A percentile compares a stretch with the other conserved stretches of the same genome.
Evolutionary conservation across 2,888 invertebrate species (phyloP).

Genomic region (Nowickia ferox): DNA sequence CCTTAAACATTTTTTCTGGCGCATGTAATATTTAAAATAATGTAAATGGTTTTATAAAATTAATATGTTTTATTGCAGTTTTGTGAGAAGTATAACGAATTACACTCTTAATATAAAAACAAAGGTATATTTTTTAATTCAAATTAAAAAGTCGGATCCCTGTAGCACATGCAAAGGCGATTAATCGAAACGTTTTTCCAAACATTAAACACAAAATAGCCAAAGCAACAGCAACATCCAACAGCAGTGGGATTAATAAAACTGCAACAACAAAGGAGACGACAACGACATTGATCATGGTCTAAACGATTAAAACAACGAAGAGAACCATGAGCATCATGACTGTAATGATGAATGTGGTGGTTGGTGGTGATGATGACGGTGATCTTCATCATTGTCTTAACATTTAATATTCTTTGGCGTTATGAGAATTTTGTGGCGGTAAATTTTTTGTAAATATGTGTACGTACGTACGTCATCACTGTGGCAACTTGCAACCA

Average conservation of each 20-base stretch:
- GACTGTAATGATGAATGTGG: constrained; percentile 46
- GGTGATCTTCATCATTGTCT: constrained; percentile 25
- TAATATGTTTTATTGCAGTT: background rate
- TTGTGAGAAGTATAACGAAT: constrained; percentile 67
- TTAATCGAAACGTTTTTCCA: constrained; percentile 68
- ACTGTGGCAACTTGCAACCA: constrained; percentile 33
- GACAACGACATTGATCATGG: constrained; percentile 62
- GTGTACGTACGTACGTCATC: background rate
- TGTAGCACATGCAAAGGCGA: constrained; percentile 62
- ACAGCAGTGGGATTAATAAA: constrained; percentile 49
- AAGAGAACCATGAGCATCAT: constrained; percentile 26
- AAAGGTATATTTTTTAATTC: constrained; percentile 29
- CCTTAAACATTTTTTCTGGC: constrained; percentile 46
- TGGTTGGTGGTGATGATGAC: constrained; percentile 11
- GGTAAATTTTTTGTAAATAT: constrained; percentile 47
- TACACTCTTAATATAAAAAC: constrained; percentile 40
- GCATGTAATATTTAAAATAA: constrained; percentile 23
- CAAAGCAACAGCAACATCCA: constrained; percentile 39
- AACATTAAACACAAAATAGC: constrained; percentile 16
- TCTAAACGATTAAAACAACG: constrained; percentile 64
- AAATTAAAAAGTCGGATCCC: constrained; percentile 61
- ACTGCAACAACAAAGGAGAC: constrained; percentile 14
- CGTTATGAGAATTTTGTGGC: constrained; percentile 66
- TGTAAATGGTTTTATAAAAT: constrained; percentile 16
- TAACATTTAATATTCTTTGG: constrained; percentile 27